Base-by-base conservation (phyloP, 1,140 invertebrate species). In the Zaprionus kolodkinae region DNA sequence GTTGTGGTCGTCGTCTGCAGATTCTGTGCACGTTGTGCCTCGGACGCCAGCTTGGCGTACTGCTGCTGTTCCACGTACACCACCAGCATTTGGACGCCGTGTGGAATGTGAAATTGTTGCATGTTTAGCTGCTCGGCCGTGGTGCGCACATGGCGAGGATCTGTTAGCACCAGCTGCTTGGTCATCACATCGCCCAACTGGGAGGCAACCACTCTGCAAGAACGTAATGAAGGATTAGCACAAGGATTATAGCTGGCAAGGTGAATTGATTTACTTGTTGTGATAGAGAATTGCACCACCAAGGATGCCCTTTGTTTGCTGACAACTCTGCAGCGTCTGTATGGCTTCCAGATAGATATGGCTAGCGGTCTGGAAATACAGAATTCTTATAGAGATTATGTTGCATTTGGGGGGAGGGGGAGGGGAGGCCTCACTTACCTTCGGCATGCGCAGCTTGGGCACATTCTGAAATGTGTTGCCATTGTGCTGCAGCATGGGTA, bases 301-400 rank as follows among this genome's bases (percentile, higher is more conserved):
- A 17, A 97, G 93, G 60, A 97, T 95, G 36, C 96, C 95, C 76
- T 94, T 94, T 55, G 94, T 95, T 76, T 95, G 94, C 91, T 96
- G 95, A 90, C 96, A 97, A 82, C 95, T 95, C 75, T 97, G 95
- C 50, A 97, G 93, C 55, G 97, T 94, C 91, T 97, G 95, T 92
- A 96, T 95, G n/a, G 96, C 95, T 93, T 97, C 96, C 88, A 97
- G 93, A 91, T 96, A 97, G 65, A 97, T 94, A 76, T 95, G 96
- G 82, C 95, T 96, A 27, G 96, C 96, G 93, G 95, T 97, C 96
- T 97, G 91, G 57, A 55, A 67, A 36, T 9, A 17, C 0, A 9
- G 10, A 9, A n/a, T 61, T 48, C 21, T 21, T 21, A 45, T 33
- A 12, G 45, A 15, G 11, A 43, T 79, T 48, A 50, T 12, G 63